These are phyloP conservation scores for Lithophane ornitopus DNA, from an alignment of 2,888 invertebrate genomes.

Conservation along the genomic window DNA sequence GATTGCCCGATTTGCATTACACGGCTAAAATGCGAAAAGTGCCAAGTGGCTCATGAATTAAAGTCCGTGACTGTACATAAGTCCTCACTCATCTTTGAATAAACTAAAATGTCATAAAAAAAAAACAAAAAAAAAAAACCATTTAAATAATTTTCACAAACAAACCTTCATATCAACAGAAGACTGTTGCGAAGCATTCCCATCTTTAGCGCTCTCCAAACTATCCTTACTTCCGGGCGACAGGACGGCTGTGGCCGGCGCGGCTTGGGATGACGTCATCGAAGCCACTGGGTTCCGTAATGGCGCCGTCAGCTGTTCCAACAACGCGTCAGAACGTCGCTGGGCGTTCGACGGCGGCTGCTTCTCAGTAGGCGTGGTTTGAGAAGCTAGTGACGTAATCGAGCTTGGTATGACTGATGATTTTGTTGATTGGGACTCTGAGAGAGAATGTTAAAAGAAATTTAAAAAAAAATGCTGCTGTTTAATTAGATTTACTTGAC, in stretches of 20 bases:
- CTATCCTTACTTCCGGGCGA: constrained; percentile 85
- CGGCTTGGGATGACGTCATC: constrained; percentile 72
- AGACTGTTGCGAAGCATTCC: constrained; percentile 78
- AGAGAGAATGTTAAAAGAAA: neutral
- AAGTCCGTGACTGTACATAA: too few species aligned
- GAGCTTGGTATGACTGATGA: constrained; percentile 85
- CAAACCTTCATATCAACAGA: constrained; percentile 85
- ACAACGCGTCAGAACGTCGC: constrained; percentile 85
- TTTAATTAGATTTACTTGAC: neutral
- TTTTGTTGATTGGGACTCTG: constrained; percentile 84
- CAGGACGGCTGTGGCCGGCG: constrained; percentile 72
- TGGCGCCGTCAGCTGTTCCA: constrained; percentile 87
- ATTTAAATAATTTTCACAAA: too few species aligned
- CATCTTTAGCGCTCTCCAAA: constrained; percentile 82
- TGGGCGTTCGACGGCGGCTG: constrained; percentile 84
- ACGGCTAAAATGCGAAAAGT: too few species aligned
- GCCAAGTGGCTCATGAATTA: too few species aligned
- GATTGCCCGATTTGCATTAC: too few species aligned
- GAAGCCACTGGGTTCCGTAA: constrained; percentile 81
- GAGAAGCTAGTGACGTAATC: constrained; percentile 84
- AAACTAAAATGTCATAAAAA: too few species aligned
- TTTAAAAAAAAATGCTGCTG: neutral
- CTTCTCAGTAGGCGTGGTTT: constrained; percentile 81
- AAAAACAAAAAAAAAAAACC: too few species aligned
- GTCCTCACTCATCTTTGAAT: too few species aligned